Evolutionary conservation across 2,888 invertebrate genomes (phyloP).

Genomic region (Lasioglossum leucozonium): DNA sequence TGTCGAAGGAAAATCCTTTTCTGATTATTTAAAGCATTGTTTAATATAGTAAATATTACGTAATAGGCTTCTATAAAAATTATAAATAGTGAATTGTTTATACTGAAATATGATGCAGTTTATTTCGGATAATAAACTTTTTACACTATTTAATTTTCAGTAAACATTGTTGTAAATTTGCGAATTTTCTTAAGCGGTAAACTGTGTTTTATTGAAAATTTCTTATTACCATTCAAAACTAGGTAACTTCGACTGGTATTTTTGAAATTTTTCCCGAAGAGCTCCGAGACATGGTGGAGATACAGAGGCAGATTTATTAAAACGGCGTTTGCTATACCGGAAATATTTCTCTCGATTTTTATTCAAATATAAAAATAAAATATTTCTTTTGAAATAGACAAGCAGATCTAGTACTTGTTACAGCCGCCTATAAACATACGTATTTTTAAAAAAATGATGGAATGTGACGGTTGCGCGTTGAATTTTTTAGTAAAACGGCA

Average conservation of each 20-base stretch:
- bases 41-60: neutral
- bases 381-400: neutral
- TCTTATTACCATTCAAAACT: neutral
- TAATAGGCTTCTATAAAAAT: neutral
- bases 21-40: neutral
- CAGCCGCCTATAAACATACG: neutral
- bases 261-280: neutral
- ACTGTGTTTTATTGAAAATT: neutral
- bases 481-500: neutral
- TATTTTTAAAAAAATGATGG: neutral
- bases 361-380: neutral
- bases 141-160: neutral
- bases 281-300: neutral
- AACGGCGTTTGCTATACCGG: neutral
- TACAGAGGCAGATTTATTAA: neutral
- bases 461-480: too few species aligned
- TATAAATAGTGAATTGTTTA: neutral
- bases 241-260: neutral
- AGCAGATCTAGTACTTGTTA: neutral
- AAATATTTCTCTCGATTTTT: neutral
- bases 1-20: neutral
- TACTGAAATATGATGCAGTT: neutral
- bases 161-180: neutral
- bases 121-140: neutral
- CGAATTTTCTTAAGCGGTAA: neutral